Conservation (phyloP, 2,888 invertebrate species). For the Hyposoter dolosus region DNA sequence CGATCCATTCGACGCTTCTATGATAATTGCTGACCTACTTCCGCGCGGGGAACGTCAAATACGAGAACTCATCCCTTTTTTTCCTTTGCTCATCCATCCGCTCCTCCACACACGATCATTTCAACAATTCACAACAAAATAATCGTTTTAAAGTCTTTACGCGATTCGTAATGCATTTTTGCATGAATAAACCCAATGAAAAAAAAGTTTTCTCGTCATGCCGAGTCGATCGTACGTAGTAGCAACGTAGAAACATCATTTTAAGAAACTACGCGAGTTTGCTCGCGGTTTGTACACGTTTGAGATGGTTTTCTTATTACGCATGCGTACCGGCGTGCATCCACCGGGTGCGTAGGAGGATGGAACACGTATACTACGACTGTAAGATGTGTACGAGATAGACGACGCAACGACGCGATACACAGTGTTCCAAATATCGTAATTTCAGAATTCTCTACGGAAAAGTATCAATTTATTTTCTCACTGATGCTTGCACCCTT, state of each 20-base stretch:
- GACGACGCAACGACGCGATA: slow-evolving; percentile 2
- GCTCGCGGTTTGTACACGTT: slow-evolving; percentile 28
- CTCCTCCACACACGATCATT: no score
- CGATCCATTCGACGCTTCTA: neutral
- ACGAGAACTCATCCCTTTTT: neutral
- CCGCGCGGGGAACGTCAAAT: neutral
- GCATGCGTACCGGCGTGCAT: slow-evolving; percentile 59
- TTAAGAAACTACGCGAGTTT: slow-evolving; percentile 15
- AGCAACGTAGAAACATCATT: neutral
- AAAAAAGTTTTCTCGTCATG: neutral
- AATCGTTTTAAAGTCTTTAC: neutral
- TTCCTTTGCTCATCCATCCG: no score
- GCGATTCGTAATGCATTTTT: neutral
- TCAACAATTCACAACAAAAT: neutral
- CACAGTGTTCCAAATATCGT: neutral
- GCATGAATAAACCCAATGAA: neutral
- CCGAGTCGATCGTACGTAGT: neutral
- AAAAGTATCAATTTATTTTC: neutral
- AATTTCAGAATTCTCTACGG: neutral
- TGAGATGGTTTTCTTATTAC: slow-evolving; percentile 50
- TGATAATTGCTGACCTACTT: neutral
- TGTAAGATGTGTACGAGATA: slow-evolving; percentile 44
- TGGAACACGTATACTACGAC: slow-evolving; percentile 58
- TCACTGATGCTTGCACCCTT: neutral
- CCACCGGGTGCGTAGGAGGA: slow-evolving; percentile 16